phyloP scores from a whole-genome alignment of 2,888 invertebrate species.

The Caenorhabditis drosophilae region DNA sequence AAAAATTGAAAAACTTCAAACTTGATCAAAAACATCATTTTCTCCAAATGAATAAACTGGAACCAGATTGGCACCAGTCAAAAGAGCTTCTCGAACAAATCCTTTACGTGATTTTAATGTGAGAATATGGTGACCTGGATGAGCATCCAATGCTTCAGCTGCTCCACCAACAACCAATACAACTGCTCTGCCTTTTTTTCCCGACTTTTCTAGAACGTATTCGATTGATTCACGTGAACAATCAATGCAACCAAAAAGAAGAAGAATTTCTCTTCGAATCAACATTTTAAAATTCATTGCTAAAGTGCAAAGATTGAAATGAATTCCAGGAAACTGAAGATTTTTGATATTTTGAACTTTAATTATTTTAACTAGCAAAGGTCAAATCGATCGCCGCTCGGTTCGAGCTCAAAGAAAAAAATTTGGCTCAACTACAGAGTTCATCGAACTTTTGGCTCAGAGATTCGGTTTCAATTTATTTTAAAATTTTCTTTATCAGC shows the following conservation, averaged over 20 bases:
- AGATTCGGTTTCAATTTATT: too few relatives aligned
- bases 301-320: slow-evolving; percentile 39
- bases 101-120: slow-evolving; percentile 33
- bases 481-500: too few relatives aligned
- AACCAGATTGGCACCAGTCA: slow-evolving; percentile 68
- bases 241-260: slow-evolving; percentile 64
- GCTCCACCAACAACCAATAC: slow-evolving; percentile 75
- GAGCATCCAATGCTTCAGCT: slow-evolving; percentile 82
- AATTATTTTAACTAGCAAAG: too few relatives aligned
- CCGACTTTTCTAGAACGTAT: slow-evolving; percentile 13
- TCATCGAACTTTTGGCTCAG: too few relatives aligned
- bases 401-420: too few relatives aligned
- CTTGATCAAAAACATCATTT: slow-evolving; percentile 70
- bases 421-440: too few relatives aligned
- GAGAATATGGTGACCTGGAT: slow-evolving; percentile 29
- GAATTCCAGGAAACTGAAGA: slow-evolving; percentile 14
- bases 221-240: slow-evolving; percentile 23
- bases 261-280: slow-evolving; percentile 65
- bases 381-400: too few relatives aligned
- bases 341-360: too few relatives aligned
- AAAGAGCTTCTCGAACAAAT: slow-evolving; percentile 31
- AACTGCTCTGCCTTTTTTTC: slow-evolving; percentile 8
- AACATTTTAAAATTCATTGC: slow-evolving; percentile 31
- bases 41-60: slow-evolving; percentile 71
- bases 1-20: too few relatives aligned